These are phyloP conservation scores for Eurytoma adleriae DNA, from an alignment of 2,888 invertebrate genomes.

Conservation along the genomic window DNA sequence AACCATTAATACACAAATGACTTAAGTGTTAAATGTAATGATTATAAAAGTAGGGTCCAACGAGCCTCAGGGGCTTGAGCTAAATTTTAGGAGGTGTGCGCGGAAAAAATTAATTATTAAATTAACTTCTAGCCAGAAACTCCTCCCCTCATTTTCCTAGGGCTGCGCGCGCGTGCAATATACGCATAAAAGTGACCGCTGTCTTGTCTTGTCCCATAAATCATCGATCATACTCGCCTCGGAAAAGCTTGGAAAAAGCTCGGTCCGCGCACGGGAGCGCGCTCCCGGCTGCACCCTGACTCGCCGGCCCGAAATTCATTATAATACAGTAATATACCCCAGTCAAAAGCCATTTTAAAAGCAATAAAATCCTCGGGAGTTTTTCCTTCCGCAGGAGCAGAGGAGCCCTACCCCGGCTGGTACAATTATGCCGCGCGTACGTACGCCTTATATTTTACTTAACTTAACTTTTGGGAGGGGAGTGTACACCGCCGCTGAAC, in stretches of 20 bases:
- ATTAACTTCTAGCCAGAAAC: background rate
- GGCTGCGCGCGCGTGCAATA: background rate
- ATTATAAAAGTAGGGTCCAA: too few relatives aligned
- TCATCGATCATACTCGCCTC: background rate
- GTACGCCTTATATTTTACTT: slow-evolving; percentile 1
- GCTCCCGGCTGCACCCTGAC: background rate
- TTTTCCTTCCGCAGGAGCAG: background rate
- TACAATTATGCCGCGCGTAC: slow-evolving; percentile 14
- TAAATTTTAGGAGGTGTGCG: too few relatives aligned
- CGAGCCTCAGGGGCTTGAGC: too few relatives aligned
- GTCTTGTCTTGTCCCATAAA: background rate
- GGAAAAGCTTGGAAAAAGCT: slow-evolving; percentile 5
- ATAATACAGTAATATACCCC: slow-evolving; percentile 12
- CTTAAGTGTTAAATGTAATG: too few relatives aligned
- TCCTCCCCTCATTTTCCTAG: background rate
- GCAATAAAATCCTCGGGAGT: background rate
- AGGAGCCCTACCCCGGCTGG: slow-evolving; percentile 6
- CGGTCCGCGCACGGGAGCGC: background rate
- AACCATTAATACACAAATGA: too few relatives aligned
- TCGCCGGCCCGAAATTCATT: background rate
- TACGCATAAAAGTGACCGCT: slow-evolving; percentile 5
- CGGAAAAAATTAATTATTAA: background rate
- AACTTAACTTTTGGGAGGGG: background rate
- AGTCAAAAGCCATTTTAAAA: slow-evolving; percentile 34
- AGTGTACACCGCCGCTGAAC: too few relatives aligned